phyloP scores from a whole-genome alignment of 1,140 invertebrate genomes.

The Formica selysi region DNA sequence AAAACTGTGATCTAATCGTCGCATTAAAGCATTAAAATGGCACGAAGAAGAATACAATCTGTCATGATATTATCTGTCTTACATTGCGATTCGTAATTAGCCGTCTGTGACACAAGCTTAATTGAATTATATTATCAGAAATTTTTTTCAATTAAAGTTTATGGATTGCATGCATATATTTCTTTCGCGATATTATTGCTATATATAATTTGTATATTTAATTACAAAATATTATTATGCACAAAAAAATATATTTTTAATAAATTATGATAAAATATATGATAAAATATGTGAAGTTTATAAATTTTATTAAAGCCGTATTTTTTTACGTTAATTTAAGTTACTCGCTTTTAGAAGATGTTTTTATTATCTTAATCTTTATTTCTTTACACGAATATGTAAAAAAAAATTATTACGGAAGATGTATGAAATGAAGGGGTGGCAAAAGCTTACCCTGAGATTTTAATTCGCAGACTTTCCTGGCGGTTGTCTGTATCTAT shows the following conservation, averaged over 20 bases:
- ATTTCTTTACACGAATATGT: background rate
- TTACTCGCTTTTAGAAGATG: background rate
- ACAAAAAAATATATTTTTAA: background rate
- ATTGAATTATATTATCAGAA: background rate
- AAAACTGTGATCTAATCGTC: too few species aligned
- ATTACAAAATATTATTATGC: too few species aligned
- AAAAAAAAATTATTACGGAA: background rate
- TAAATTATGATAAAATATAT: background rate
- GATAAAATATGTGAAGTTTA: background rate
- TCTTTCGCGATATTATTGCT: background rate
- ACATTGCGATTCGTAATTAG: background rate
- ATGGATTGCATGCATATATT: background rate
- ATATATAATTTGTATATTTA: background rate
- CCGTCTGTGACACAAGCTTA: background rate
- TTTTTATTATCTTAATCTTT: background rate
- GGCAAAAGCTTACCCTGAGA: background rate
- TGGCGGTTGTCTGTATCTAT: slow-evolving; percentile 41
- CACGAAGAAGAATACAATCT: too few species aligned
- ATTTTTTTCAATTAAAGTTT: background rate
- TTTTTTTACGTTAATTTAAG: background rate
- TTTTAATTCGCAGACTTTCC: slow-evolving; percentile 43
- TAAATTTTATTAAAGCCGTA: background rate
- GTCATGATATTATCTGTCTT: too few species aligned
- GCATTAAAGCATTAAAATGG: too few species aligned
- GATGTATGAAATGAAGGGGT: background rate